These are phyloP conservation scores for Dendrophyllia cribrosa DNA, from an alignment of 64 coral and sea anemone genomes.

Conservation along the genomic window DNA sequence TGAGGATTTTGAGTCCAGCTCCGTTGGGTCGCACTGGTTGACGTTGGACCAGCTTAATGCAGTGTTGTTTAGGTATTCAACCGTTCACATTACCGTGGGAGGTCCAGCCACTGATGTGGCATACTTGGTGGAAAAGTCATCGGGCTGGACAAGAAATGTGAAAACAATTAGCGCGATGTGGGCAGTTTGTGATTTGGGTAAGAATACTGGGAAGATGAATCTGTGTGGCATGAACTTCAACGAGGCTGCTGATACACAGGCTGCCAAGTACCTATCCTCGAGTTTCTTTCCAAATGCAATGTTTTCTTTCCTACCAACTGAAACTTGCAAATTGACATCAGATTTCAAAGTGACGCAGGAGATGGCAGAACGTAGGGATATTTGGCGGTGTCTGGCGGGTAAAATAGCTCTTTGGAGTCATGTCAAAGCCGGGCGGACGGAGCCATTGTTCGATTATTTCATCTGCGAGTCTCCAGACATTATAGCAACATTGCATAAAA, in stretches of 20 bases:
- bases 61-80: not conserved
- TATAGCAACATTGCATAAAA: not conserved
- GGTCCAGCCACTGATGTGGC: constrained; percentile 18
- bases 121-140: constrained; percentile 4
- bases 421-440: not conserved
- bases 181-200: constrained; percentile 2
- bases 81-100: not conserved
- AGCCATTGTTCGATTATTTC: constrained; percentile 8
- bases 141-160: not conserved
- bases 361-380: not conserved
- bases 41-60: not conserved
- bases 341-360: not conserved
- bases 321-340: constrained; percentile 4
- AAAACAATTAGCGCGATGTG: not conserved
- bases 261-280: not conserved
- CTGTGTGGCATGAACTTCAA: constrained; percentile 5
- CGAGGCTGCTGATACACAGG: not conserved
- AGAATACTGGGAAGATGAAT: constrained; percentile 7
- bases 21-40: not conserved
- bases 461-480: constrained; percentile 15
- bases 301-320: constrained; percentile 17
- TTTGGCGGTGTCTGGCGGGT: not conserved
- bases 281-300: not conserved
- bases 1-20: not conserved
- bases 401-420: constrained; percentile 16